Percentiles rank a stretch among this genome's conserved stretches.
These are phyloP conservation scores for Megaptera novaeangliae DNA, from an alignment of 2,113 vertebrate species.

Conservation along the genomic window DNA sequence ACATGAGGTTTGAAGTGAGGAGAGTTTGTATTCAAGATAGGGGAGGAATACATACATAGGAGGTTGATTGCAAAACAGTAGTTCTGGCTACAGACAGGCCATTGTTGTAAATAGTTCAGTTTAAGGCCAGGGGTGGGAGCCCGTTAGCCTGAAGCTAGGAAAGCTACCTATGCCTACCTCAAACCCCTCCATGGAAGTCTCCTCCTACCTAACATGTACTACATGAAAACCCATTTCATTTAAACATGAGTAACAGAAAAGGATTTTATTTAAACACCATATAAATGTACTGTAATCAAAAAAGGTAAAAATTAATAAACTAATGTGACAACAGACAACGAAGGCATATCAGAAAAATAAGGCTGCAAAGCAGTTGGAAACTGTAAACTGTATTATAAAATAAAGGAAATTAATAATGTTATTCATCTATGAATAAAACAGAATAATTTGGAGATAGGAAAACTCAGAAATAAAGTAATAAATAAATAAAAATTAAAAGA, in stretches of 20 bases:
- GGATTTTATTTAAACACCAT: background rate
- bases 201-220: background rate
- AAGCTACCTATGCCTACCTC: background rate
- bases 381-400: background rate
- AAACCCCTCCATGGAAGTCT: background rate
- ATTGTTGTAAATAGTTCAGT: background rate
- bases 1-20: background rate
- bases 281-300: background rate
- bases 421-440: background rate
- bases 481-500: background rate
- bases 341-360: background rate
- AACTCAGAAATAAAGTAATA: background rate
- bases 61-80: background rate
- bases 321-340: background rate
- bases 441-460: background rate
- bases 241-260: background rate
- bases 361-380: background rate
- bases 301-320: background rate
- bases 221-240: background rate
- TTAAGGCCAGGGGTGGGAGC: background rate
- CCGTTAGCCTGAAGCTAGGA: background rate
- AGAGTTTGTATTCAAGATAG: background rate
- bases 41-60: background rate
- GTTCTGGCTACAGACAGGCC: background rate
- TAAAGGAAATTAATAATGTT: background rate